phyloP scores from a whole-genome alignment of 2,888 invertebrate genomes.

The Amiota mariae region DNA sequence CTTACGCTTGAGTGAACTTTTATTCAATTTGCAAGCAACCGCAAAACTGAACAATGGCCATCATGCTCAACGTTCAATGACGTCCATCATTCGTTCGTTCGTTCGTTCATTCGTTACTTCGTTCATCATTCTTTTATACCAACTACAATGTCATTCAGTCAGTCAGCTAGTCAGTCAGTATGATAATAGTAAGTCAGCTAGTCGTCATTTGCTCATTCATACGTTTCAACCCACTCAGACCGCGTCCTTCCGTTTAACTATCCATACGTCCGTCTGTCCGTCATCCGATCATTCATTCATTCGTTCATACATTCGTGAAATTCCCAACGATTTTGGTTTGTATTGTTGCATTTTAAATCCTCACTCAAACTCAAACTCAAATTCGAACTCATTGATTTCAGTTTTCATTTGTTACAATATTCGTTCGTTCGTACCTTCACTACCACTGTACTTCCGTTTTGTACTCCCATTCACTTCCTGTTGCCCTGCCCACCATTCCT shows the following conservation, averaged over 20 bases:
- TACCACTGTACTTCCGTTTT: conserved; percentile 9
- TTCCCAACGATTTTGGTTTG: conserved; percentile 16
- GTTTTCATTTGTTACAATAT: conserved; percentile 15
- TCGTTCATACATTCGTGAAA: conserved; percentile 18
- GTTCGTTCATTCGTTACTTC: conserved; percentile 30
- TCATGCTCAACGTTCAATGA: conserved; percentile 52
- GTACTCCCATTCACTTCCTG: neutral
- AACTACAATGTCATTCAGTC: conserved; percentile 35
- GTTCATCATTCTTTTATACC: conserved; percentile 48
- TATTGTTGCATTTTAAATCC: neutral
- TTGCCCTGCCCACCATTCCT: neutral
- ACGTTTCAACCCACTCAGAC: conserved; percentile 47
- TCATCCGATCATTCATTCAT: conserved; percentile 1
- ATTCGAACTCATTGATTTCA: neutral
- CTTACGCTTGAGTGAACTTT: conserved; percentile 69
- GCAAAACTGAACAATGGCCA: conserved; percentile 67
- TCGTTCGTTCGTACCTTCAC: neutral
- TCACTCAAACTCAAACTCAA: neutral
- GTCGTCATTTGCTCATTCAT: conserved; percentile 51
- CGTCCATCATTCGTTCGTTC: conserved; percentile 8
- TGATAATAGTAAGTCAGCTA: neutral
- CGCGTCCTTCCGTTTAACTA: neutral
- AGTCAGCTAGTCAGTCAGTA: conserved; percentile 20
- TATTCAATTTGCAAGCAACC: conserved; percentile 70
- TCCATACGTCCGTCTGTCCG: conserved; percentile 21